phyloP scores from a whole-genome alignment of 2,888 invertebrate species.

The Listrodromus nycthemerus region DNA sequence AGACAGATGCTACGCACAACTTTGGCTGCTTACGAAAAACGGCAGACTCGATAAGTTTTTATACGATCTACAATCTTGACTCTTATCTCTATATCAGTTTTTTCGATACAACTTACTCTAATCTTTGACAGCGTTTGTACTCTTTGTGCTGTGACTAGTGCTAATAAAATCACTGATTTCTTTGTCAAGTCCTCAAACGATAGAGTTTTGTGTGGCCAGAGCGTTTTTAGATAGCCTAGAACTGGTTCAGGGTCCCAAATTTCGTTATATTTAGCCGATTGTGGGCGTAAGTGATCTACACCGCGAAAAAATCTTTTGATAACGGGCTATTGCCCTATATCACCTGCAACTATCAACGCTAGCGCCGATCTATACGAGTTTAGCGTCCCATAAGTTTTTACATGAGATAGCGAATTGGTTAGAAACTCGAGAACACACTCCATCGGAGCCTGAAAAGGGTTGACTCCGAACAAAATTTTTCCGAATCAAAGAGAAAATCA shows the following conservation, averaged over 20 bases:
- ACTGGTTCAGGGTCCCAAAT: slow-evolving; percentile 74
- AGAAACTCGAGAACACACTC: slow-evolving; percentile 49
- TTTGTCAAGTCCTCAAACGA: slow-evolving; percentile 33
- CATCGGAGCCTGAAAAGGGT: slow-evolving; percentile 42
- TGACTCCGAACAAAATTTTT: slow-evolving; percentile 9
- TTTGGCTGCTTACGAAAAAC: slow-evolving; percentile 40
- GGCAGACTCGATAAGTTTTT: slow-evolving; percentile 52
- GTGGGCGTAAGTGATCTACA: slow-evolving; percentile 68
- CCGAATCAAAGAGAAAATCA: slow-evolving; percentile 17
- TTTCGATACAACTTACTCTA: slow-evolving; percentile 31
- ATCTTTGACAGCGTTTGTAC: slow-evolving; percentile 53
- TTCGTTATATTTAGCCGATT: slow-evolving; percentile 66
- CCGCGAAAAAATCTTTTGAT: slow-evolving; percentile 73
- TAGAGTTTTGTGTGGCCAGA: slow-evolving; percentile 40
- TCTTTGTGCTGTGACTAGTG: slow-evolving; percentile 49
- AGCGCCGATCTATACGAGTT: slow-evolving; percentile 73
- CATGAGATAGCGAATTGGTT: slow-evolving; percentile 38
- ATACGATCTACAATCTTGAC: slow-evolving; percentile 47
- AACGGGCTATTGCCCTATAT: slow-evolving; percentile 65
- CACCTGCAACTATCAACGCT: slow-evolving; percentile 66
- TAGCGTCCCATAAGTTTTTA: slow-evolving; percentile 70
- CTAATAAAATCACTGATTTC: slow-evolving; percentile 51
- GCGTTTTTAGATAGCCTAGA: slow-evolving; percentile 33
- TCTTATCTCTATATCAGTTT: slow-evolving; percentile 31
- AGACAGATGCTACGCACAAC: slow-evolving; percentile 43